These are phyloP conservation scores for Temnothorax ravouxi DNA, from an alignment of 2,888 invertebrate species.

Conservation along the genomic window DNA sequence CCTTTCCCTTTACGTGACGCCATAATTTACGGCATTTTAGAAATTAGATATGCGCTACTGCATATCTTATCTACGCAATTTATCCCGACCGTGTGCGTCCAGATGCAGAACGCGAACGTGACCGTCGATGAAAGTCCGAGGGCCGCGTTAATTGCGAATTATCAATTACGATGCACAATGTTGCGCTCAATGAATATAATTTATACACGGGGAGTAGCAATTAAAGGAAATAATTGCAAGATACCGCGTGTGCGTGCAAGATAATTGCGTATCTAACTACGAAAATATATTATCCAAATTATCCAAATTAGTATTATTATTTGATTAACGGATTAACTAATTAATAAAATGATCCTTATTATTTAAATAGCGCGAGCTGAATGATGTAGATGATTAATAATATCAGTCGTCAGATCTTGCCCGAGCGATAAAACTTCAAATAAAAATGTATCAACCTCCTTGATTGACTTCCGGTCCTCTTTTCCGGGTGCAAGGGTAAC, in stretches of 20 bases:
- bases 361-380: not conserved
- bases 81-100: constrained; percentile 21
- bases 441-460: constrained; percentile 1
- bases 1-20: constrained; percentile 55
- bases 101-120: constrained; percentile 26
- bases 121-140: constrained; percentile 41
- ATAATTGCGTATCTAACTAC: not conserved
- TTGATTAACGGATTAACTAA: not conserved
- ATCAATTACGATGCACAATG: constrained; percentile 9
- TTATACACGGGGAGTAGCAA: constrained; percentile 5
- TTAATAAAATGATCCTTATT: not conserved
- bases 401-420: not conserved
- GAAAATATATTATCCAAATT: too few relatives aligned
- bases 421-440: not conserved
- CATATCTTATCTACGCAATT: constrained; percentile 38
- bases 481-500: not conserved
- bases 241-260: not conserved
- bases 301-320: not conserved
- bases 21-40: constrained; percentile 47
- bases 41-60: constrained; percentile 48
- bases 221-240: constrained; percentile 12
- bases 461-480: not conserved
- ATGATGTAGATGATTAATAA: not conserved
- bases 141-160: constrained; percentile 3
- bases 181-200: not conserved